These are phyloP conservation scores for Dasyurus viverrinus DNA, from an alignment of 2,113 vertebrate species.

Conservation along the genomic window DNA sequence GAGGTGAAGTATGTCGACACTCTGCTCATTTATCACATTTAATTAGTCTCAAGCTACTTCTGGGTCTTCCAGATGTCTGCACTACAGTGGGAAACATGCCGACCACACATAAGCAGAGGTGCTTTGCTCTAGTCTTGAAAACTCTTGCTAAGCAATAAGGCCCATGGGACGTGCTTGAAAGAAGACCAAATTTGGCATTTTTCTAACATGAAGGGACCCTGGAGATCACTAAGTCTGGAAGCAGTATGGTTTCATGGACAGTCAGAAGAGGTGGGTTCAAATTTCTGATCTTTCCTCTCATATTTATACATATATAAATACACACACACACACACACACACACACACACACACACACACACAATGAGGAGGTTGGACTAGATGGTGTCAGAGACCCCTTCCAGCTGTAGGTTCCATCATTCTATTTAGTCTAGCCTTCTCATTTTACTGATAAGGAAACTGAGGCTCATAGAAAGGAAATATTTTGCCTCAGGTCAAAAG, in stretches of 20 bases:
- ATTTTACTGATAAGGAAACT: background rate
- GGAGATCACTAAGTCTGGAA: background rate
- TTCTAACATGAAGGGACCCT: background rate
- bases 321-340: too few species aligned
- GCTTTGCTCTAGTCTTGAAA: background rate
- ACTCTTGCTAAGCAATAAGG: background rate
- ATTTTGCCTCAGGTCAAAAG: background rate
- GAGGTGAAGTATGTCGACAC: background rate
- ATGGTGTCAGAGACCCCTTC: background rate
- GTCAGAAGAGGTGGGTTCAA: background rate
- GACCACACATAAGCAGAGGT: background rate
- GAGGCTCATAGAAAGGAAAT: background rate
- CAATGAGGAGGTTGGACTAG: background rate
- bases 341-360: too few species aligned
- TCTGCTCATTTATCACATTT: conserved; percentile 1
- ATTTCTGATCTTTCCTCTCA: background rate
- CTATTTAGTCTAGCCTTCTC: background rate
- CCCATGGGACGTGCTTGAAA: background rate
- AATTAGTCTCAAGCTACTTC: background rate
- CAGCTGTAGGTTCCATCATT: background rate
- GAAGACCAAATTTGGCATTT: background rate
- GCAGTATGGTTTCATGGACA: background rate
- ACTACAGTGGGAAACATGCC: background rate
- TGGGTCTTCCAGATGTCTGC: background rate
- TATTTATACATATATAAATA: too few species aligned